Conservation (phyloP, 64 coral and sea anemone genomes). For the Exaiptasia diaphana region DNA sequence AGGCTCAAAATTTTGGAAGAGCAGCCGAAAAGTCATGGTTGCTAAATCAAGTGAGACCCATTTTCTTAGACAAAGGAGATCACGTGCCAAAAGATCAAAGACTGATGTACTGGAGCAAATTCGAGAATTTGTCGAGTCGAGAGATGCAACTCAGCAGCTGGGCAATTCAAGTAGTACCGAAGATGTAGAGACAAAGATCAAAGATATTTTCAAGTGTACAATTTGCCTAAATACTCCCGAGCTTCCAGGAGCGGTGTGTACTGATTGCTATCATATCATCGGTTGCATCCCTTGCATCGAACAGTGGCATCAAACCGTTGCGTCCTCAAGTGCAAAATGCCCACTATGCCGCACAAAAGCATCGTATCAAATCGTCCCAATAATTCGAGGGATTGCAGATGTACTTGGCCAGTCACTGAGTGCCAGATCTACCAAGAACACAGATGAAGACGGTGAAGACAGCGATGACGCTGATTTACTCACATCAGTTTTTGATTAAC, state of each 20-base stretch:
- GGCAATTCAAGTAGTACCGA: too few relatives aligned
- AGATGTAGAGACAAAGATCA: too few relatives aligned
- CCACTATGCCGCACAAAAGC: not conserved
- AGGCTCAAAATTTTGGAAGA: too few relatives aligned
- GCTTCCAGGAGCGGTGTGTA: not conserved
- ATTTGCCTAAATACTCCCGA: not conserved
- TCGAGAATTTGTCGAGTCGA: too few relatives aligned
- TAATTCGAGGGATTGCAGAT: slow-evolving; percentile 1
- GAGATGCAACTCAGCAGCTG: too few relatives aligned
- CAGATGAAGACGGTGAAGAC: not conserved
- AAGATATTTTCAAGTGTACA: not conserved
- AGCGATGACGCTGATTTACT: not conserved
- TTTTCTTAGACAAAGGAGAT: too few relatives aligned
- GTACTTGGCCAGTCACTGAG: not conserved
- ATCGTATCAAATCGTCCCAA: not conserved
- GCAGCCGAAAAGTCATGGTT: too few relatives aligned
- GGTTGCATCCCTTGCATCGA: slow-evolving; percentile 3
- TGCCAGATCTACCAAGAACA: not conserved
- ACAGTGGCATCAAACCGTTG: not conserved
- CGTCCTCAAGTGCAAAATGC: not conserved
- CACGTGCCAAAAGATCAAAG: too few relatives aligned
- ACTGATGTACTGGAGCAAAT: too few relatives aligned
- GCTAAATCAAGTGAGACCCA: too few relatives aligned
- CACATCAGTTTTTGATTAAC: not conserved
- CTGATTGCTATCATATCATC: not conserved